These are phyloP conservation scores for Zaprionus lachaisei DNA, from an alignment of 1,140 invertebrate species.

Conservation along the genomic window DNA sequence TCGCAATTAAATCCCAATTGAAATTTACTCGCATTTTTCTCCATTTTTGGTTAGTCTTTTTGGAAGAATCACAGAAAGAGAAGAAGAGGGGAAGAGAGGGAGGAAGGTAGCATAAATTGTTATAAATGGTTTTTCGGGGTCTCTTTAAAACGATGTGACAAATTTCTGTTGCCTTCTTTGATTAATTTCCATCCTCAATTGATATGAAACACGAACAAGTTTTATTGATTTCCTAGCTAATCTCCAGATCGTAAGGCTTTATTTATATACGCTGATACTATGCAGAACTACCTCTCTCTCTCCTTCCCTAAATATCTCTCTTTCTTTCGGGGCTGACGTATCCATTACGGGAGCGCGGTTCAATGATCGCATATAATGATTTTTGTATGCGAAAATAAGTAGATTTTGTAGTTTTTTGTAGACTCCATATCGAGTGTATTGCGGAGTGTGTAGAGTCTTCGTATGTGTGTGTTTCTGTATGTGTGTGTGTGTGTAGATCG, in stretches of 20 bases:
- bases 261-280: constrained; percentile 67
- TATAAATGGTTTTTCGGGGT: constrained; percentile 38
- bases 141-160: constrained; percentile 64
- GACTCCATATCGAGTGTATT: constrained; percentile 46
- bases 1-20: constrained; percentile 79
- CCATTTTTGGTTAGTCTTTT: constrained; percentile 40
- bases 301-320: constrained; percentile 1
- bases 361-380: constrained; percentile 81
- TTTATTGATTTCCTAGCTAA: constrained; percentile 65
- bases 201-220: constrained; percentile 4
- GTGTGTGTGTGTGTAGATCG: constrained; percentile 29
- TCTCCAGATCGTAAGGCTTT: constrained; percentile 61
- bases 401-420: constrained; percentile 69
- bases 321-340: constrained; percentile 10
- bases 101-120: constrained; percentile 46
- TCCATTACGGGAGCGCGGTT: constrained; percentile 56
- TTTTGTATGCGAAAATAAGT: constrained; percentile 83
- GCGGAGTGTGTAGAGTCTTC: constrained; percentile 32
- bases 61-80: neutral
- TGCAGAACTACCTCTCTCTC: neutral
- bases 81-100: neutral
- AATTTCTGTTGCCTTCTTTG: constrained; percentile 64
- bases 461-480: neutral
- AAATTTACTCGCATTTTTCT: constrained; percentile 56
- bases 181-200: constrained; percentile 57